Percentiles rank a stretch among this genome's conserved stretches.
These are phyloP conservation scores for Steromphala cineraria DNA, from an alignment of 2,888 invertebrate species.

Conservation along the genomic window DNA sequence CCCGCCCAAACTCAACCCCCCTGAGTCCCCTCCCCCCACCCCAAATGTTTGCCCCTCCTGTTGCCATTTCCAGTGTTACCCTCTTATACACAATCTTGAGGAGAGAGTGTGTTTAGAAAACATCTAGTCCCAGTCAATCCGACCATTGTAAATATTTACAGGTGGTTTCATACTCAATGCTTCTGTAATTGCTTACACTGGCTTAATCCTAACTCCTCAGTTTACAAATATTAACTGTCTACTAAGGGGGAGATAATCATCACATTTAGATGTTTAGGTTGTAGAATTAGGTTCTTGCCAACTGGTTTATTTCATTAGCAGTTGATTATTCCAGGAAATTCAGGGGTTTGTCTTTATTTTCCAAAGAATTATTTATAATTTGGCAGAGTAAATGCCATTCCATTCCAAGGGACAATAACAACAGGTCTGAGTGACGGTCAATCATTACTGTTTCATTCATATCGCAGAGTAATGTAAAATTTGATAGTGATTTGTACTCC, in stretches of 20 bases:
- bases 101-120: background rate
- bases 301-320: too few species aligned
- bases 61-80: background rate
- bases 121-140: background rate
- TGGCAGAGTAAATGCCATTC: too few species aligned
- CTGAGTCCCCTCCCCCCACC: background rate
- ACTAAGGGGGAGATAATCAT: background rate
- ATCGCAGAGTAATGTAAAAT: too few species aligned
- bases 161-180: background rate
- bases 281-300: too few species aligned
- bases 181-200: constrained; percentile 8
- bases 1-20: background rate
- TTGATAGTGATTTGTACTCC: too few species aligned
- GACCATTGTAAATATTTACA: background rate
- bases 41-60: background rate
- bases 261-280: too few species aligned
- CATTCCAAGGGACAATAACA: too few species aligned
- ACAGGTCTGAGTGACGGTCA: too few species aligned
- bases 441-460: too few species aligned
- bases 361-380: too few species aligned
- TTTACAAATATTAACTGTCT: background rate
- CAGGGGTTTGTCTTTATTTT: too few species aligned
- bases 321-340: too few species aligned
- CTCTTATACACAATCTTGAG: background rate
- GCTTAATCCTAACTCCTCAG: background rate